Evolutionary conservation across 2,888 invertebrate species (phyloP).

Genomic region (Noctua pronuba): DNA sequence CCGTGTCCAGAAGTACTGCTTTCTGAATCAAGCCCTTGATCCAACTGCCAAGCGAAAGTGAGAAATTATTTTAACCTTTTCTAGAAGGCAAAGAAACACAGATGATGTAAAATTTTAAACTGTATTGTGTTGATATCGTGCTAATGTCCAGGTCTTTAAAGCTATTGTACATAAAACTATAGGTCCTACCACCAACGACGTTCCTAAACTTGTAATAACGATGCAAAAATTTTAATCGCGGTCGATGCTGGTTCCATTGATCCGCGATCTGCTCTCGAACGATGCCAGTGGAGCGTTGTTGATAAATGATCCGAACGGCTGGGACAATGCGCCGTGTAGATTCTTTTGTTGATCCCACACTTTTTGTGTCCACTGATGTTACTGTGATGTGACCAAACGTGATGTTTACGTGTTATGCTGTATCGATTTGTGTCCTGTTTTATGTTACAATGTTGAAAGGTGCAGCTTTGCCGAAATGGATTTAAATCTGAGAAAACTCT

Average conservation of each 20-base stretch:
- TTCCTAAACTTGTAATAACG: slow-evolving; percentile 58
- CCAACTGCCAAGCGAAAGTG: too few species aligned
- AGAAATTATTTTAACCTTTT: neutral
- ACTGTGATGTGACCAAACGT: slow-evolving; percentile 76
- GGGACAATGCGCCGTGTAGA: slow-evolving; percentile 88
- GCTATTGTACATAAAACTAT: neutral
- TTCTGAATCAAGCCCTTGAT: too few species aligned
- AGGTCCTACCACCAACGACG: neutral
- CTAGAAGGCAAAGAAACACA: neutral
- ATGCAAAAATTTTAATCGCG: slow-evolving; percentile 84
- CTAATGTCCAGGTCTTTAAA: neutral
- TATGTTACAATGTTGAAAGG: slow-evolving; percentile 10
- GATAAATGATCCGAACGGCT: slow-evolving; percentile 85
- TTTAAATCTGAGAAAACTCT: neutral
- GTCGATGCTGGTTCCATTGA: slow-evolving; percentile 80
- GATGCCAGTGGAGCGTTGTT: slow-evolving; percentile 86
- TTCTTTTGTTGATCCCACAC: slow-evolving; percentile 87
- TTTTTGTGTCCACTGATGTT: slow-evolving; percentile 89
- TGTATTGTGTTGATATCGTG: neutral
- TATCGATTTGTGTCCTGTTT: slow-evolving; percentile 67
- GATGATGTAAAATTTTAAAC: neutral
- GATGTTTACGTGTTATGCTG: slow-evolving; percentile 76
- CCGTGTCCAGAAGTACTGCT: too few species aligned
- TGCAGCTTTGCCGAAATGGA: neutral
- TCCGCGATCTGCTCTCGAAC: slow-evolving; percentile 85